Conservation (phyloP, 2,888 invertebrate genomes). For the Aproaerema taeniolella region DNA sequence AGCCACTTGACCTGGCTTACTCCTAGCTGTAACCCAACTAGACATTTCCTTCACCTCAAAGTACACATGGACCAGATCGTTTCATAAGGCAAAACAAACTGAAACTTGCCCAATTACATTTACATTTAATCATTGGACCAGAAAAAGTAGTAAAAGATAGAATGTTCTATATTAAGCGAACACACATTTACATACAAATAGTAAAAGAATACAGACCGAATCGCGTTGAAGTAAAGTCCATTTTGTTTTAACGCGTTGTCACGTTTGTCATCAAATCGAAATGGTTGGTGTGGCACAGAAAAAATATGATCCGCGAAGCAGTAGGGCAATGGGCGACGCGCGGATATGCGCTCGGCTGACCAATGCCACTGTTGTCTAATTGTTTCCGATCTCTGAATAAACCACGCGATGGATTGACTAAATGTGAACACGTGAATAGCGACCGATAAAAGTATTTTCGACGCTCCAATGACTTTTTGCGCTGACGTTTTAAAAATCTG, state of each 20-base stretch:
- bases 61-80: too few species aligned
- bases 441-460: conserved; percentile 41
- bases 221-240: background rate
- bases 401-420: conserved; percentile 60
- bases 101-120: too few species aligned
- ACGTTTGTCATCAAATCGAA: conserved; percentile 2
- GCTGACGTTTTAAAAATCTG: conserved; percentile 20
- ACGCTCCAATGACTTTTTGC: conserved; percentile 36
- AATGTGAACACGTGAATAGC: conserved; percentile 64
- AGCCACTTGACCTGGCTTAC: too few species aligned
- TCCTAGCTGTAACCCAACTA: too few species aligned
- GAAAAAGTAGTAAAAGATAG: conserved; percentile 6
- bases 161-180: conserved; percentile 2
- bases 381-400: conserved; percentile 74
- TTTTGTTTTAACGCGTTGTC: too few species aligned
- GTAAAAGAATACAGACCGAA: background rate
- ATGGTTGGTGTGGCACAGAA: conserved; percentile 10
- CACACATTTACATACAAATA: background rate
- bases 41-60: too few species aligned
- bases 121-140: conserved; percentile 3
- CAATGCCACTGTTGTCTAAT: conserved; percentile 72
- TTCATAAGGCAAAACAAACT: too few species aligned
- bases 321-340: conserved; percentile 50
- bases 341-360: conserved; percentile 72
- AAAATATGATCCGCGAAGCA: conserved; percentile 53